phyloP scores from a whole-genome alignment of 2,888 invertebrate genomes.

The Eucera pruinosa region DNA sequence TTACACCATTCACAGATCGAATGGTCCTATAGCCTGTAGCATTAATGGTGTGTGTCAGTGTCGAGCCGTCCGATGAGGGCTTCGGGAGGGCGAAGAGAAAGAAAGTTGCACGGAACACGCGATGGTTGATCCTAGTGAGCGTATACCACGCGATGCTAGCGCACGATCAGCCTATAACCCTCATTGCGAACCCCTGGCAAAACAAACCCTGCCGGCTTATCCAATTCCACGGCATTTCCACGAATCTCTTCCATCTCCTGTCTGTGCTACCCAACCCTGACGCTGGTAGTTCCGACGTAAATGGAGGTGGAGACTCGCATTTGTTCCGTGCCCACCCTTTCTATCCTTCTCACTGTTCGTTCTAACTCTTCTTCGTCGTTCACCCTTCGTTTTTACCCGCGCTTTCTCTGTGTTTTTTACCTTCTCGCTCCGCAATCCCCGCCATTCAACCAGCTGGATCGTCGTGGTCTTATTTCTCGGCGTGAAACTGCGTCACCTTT shows the following conservation, averaged over 20 bases:
- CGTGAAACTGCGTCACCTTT: conserved; percentile 66
- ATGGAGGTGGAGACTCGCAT: conserved; percentile 72
- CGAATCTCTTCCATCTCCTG: conserved; percentile 76
- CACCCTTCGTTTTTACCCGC: conserved; percentile 10
- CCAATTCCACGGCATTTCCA: conserved; percentile 77
- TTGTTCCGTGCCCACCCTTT: conserved; percentile 57
- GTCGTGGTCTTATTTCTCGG: conserved; percentile 58
- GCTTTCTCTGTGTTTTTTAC: conserved; percentile 47
- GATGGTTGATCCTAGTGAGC: conserved; percentile 59
- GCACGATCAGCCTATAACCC: conserved; percentile 57
- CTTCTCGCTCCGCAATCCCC: conserved; percentile 46
- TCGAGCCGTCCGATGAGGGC: conserved; percentile 54
- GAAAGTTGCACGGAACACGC: conserved; percentile 67
- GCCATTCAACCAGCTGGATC: conserved; percentile 30
- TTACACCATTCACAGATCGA: conserved; percentile 27
- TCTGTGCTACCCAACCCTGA: conserved; percentile 61
- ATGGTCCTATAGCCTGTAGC: too few relatives aligned
- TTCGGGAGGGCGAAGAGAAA: conserved; percentile 56
- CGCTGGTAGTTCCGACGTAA: conserved; percentile 62
- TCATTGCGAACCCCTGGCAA: conserved; percentile 70
- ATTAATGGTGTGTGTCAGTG: conserved; percentile 53
- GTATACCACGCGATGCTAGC: conserved; percentile 64
- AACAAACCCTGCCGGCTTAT: conserved; percentile 76
- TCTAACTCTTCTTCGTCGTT: conserved; percentile 31
- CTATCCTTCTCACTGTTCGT: neutral